phyloP scores from a whole-genome alignment of 2,797 vertebrate genomes.

The Eulemur rubriventer region DNA sequence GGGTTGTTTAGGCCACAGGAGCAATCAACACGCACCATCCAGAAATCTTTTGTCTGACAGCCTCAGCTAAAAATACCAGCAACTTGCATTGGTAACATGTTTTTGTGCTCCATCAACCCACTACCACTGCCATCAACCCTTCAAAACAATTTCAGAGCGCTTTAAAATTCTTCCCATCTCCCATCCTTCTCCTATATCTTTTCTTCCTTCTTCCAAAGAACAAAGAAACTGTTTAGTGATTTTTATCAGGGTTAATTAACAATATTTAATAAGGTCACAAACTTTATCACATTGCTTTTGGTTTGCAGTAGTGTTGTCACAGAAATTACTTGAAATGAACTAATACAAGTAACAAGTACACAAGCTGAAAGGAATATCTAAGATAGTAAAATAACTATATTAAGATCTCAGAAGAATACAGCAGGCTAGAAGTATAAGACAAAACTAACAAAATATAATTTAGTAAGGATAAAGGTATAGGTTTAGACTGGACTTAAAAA shows the following conservation, averaged over 20 bases:
- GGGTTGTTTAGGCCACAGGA: neutral
- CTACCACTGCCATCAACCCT: neutral
- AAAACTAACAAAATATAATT: conserved; percentile 14
- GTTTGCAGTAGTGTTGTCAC: neutral
- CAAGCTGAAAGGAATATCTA: neutral
- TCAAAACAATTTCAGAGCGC: neutral
- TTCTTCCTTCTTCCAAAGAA: neutral
- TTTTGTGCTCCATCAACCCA: neutral
- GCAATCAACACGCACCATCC: neutral
- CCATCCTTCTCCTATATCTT: neutral
- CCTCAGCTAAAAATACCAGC: conserved; percentile 35
- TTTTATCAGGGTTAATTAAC: neutral
- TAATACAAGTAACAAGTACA: neutral
- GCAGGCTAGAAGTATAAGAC: neutral
- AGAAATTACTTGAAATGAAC: neutral
- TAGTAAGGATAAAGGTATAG: neutral
- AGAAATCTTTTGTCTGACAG: conserved; percentile 48
- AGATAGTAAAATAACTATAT: conserved; percentile 11
- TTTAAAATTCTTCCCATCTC: neutral
- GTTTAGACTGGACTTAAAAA: neutral
- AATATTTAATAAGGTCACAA: neutral
- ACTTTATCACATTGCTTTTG: neutral
- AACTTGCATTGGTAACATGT: neutral
- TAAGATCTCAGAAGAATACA: conserved; percentile 25
- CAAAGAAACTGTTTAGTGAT: neutral